phyloP scores from a whole-genome alignment of 2,888 invertebrate genomes.

The Apodemia mormo region DNA sequence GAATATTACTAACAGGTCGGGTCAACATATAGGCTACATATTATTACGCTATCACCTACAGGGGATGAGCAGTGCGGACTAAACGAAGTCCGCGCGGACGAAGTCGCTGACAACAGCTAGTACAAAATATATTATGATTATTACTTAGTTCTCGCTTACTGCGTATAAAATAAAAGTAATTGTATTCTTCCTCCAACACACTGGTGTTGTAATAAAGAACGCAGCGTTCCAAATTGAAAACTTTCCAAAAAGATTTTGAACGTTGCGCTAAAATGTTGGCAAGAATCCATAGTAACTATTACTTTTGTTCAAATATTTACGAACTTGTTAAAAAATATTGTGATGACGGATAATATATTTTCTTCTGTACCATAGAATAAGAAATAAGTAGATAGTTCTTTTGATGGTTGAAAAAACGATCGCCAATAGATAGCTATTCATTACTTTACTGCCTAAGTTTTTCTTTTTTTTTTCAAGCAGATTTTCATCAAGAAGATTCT shows the following conservation, averaged over 20 bases:
- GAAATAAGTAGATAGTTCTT: no score
- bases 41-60: no score
- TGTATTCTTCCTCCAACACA: not conserved
- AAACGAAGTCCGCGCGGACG: no score
- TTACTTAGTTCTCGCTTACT: no score
- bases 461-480: no score
- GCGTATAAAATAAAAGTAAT: not conserved
- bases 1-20: no score
- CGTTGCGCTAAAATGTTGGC: not conserved
- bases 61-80: no score
- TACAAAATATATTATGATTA: no score
- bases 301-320: not conserved
- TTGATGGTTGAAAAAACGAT: constrained; percentile 27
- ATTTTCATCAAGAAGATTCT: no score
- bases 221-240: constrained; percentile 2
- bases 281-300: not conserved
- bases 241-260: not conserved
- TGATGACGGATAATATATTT: not conserved
- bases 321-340: not conserved
- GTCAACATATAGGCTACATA: no score
- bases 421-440: constrained; percentile 47
- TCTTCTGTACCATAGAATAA: not conserved
- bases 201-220: not conserved
- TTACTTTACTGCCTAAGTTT: no score
- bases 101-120: no score